Evolutionary conservation across 2,797 vertebrate genomes (phyloP).

Genomic region (Mycteria americana): DNA sequence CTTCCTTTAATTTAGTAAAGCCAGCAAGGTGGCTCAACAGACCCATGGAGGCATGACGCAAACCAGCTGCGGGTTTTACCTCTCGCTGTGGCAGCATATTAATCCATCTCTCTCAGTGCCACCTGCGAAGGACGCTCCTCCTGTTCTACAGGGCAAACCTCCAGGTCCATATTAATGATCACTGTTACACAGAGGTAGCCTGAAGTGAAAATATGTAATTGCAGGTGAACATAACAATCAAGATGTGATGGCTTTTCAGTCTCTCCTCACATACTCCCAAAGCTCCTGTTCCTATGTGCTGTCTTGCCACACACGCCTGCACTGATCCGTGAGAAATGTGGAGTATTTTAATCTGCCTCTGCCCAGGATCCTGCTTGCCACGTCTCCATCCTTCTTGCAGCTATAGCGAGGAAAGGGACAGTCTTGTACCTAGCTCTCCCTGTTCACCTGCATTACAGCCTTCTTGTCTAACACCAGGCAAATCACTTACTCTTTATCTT

Average conservation of each 20-base stretch:
- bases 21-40: not conserved
- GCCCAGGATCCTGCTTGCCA: not conserved
- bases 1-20: slow-evolving; percentile 22
- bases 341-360: not conserved
- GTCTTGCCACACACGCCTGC: not conserved
- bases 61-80: not conserved
- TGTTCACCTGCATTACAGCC: not conserved
- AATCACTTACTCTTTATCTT: not conserved
- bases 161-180: not conserved
- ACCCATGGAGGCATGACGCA: not conserved
- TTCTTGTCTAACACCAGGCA: not conserved
- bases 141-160: not conserved
- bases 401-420: rapidly evolving
- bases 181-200: not conserved
- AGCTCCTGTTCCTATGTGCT: not conserved
- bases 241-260: not conserved
- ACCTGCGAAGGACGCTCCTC: not conserved
- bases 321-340: not conserved
- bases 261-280: not conserved
- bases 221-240: not conserved
- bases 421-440: not conserved
- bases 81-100: not conserved
- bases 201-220: not conserved
- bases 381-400: not conserved
- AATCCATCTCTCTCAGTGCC: not conserved